A percentile compares a stretch with the other conserved stretches of the same genome.
Conservation (phyloP, 2,797 vertebrate species). For the Numenius phaeopus region DNA sequence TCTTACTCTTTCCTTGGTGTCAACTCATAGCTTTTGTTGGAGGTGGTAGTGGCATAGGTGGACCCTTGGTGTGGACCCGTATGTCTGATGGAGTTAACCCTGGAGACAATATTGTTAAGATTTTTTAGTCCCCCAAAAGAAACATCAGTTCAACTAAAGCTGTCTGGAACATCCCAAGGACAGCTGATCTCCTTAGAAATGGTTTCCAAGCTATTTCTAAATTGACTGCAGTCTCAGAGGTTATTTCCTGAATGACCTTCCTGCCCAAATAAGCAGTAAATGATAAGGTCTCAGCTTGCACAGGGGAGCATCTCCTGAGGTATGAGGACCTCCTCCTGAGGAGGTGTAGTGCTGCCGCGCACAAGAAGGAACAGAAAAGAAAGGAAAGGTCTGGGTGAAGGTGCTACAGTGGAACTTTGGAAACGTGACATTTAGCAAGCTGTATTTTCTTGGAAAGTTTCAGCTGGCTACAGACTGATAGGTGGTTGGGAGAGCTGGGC, state of each 20-base stretch:
- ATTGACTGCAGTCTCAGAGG: neutral
- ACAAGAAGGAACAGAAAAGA: neutral
- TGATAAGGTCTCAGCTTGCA: neutral
- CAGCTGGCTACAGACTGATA: neutral
- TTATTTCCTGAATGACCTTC: neutral
- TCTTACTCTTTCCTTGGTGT: neutral
- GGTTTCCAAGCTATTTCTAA: neutral
- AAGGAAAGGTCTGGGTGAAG: neutral
- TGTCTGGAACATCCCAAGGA: neutral
- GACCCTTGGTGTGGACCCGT: neutral
- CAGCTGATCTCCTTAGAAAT: neutral
- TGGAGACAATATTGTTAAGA: neutral
- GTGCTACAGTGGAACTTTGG: neutral
- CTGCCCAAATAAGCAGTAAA: neutral
- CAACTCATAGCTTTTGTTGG: neutral
- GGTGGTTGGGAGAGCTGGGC: neutral
- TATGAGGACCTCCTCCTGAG: neutral
- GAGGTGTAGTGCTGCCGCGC: neutral
- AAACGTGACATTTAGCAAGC: neutral
- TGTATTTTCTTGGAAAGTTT: neutral
- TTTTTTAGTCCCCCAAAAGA: neutral
- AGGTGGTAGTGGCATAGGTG: neutral
- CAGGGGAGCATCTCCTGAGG: neutral
- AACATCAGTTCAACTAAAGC: neutral
- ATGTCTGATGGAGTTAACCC: neutral